Conservation (phyloP, 2,888 invertebrate species). For the Caenorhabditis afra region DNA sequence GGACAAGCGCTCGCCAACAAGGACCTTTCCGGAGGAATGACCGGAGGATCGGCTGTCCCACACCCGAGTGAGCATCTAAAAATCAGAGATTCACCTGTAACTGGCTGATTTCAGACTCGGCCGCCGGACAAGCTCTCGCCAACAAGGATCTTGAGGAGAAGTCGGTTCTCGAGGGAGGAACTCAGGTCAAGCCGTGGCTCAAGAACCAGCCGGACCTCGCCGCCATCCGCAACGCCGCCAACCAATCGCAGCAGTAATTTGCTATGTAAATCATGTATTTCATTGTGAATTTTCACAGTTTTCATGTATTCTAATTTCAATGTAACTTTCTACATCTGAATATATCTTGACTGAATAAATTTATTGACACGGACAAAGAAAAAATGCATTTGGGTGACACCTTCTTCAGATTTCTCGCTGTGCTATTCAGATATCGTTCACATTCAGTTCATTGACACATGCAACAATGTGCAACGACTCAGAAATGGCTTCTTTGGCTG, state of each 20-base stretch:
- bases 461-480: slow-evolving; percentile 31
- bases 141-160: slow-evolving; percentile 59
- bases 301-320: slow-evolving; percentile 7
- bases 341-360: background rate
- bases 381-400: no score
- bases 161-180: slow-evolving; percentile 59
- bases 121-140: slow-evolving; percentile 48
- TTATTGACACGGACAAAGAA: slow-evolving; percentile 34
- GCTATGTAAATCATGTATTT: background rate
- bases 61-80: slow-evolving; percentile 53
- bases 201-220: slow-evolving; percentile 62
- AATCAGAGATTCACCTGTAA: no score
- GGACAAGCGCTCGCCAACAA: slow-evolving; percentile 54
- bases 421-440: no score
- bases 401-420: no score
- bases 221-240: slow-evolving; percentile 23
- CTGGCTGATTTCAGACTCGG: slow-evolving; percentile 58
- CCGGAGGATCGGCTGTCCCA: slow-evolving; percentile 44
- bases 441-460: no score
- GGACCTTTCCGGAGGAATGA: slow-evolving; percentile 33
- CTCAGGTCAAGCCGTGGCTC: slow-evolving; percentile 66
- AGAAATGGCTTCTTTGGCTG: slow-evolving; percentile 19
- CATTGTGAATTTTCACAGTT: background rate
- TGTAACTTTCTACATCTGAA: no score
- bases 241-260: slow-evolving; percentile 24